A percentile compares a stretch with the other conserved stretches of the same genome.
Evolutionary conservation across 2,888 invertebrate genomes (phyloP).

Genomic region (Scrobipalpa costella): DNA sequence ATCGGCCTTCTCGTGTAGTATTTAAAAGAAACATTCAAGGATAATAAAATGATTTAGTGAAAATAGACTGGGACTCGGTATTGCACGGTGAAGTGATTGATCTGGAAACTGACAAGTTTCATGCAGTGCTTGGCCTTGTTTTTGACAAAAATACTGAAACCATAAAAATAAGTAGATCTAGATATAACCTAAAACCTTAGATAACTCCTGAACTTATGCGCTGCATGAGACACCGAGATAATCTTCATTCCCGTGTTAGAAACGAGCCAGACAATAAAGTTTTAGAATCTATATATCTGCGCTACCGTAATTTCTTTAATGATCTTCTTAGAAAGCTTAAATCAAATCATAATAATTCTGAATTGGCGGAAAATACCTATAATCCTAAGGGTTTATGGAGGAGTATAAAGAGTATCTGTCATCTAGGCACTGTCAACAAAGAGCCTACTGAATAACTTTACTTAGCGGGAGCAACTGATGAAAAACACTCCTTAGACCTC

Average conservation of each 20-base stretch:
- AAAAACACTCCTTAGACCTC: neutral
- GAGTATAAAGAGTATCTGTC: neutral
- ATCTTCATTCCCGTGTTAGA: neutral
- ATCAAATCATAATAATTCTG: neutral
- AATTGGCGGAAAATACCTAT: neutral
- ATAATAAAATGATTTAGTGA: neutral
- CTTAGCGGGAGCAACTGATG: neutral
- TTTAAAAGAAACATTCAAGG: neutral
- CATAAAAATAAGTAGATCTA: neutral
- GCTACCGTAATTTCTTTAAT: slow-evolving; percentile 9
- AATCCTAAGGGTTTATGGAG: neutral
- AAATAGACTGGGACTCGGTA: neutral
- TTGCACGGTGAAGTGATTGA: neutral
- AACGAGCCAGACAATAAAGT: neutral
- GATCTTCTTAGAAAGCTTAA: neutral
- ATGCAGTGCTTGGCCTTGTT: neutral
- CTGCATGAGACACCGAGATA: slow-evolving; percentile 10
- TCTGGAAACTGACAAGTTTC: neutral
- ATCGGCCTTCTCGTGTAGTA: neutral
- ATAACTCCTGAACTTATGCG: slow-evolving; percentile 10
- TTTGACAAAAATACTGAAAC: neutral
- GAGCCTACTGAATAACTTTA: neutral
- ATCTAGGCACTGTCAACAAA: neutral
- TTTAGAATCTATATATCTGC: neutral
- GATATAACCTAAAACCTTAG: slow-evolving; percentile 1